Evolutionary conservation across 2,797 vertebrate genomes (phyloP).

Genomic region (Thunnus albacares): DNA sequence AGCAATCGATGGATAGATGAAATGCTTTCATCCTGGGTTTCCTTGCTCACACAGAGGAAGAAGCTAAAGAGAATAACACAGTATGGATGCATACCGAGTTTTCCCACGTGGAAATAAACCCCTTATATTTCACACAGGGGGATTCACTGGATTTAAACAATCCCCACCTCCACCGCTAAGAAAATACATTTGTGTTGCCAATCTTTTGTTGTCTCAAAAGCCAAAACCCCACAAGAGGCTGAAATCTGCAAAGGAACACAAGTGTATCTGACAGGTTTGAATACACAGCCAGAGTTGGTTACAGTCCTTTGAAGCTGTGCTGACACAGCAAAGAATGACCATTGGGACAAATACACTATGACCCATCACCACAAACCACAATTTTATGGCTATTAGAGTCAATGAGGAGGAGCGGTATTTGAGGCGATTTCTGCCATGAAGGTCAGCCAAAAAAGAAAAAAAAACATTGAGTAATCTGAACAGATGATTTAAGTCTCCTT

Average conservation of each 20-base stretch:
- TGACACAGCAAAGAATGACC: slow-evolving; percentile 58
- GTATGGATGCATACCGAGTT: slow-evolving; percentile 44
- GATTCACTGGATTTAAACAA: slow-evolving; percentile 40
- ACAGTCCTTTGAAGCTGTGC: slow-evolving; percentile 52
- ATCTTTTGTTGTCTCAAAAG: slow-evolving; percentile 41
- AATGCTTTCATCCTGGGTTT: slow-evolving; percentile 60
- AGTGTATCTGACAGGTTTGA: slow-evolving; percentile 41
- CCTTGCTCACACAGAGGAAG: slow-evolving; percentile 41
- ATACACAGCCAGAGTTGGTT: neutral
- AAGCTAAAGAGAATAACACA: slow-evolving; percentile 62
- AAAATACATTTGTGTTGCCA: slow-evolving; percentile 39
- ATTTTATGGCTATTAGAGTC: slow-evolving; percentile 59
- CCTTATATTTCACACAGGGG: slow-evolving; percentile 63
- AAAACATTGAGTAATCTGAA: slow-evolving; percentile 41
- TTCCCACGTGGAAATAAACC: slow-evolving; percentile 61
- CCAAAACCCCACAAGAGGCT: slow-evolving; percentile 29
- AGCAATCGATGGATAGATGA: slow-evolving; percentile 65
- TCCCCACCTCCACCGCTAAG: slow-evolving; percentile 39
- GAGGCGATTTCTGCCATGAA: slow-evolving; percentile 42
- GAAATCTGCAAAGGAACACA: slow-evolving; percentile 27
- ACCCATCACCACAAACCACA: slow-evolving; percentile 60
- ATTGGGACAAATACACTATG: slow-evolving; percentile 39
- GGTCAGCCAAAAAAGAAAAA: slow-evolving; percentile 51
- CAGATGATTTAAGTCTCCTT: slow-evolving; percentile 26
- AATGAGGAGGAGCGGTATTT: slow-evolving; percentile 50